These are phyloP conservation scores for Engystomops pustulosus DNA, from an alignment of 2,113 vertebrate genomes.

Conservation along the genomic window DNA sequence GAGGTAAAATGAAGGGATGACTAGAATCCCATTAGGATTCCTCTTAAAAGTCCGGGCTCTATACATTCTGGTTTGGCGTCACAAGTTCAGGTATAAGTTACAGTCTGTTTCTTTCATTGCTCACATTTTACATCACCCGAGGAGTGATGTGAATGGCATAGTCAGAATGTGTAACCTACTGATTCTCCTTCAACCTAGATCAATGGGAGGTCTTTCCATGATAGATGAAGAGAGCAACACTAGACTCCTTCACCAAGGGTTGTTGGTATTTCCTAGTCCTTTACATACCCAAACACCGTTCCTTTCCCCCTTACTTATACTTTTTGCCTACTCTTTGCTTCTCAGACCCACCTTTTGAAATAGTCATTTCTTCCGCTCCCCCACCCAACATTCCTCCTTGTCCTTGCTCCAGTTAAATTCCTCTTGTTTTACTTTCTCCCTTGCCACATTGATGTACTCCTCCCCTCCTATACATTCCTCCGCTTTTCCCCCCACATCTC, in stretches of 20 bases:
- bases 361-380: slow-evolving; percentile 13
- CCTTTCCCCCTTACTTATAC: slow-evolving; percentile 2
- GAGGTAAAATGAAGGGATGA: too few species aligned
- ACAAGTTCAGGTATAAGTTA: too few species aligned
- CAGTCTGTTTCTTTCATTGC: background rate
- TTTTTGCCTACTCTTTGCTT: background rate
- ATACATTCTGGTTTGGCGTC: too few species aligned
- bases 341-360: slow-evolving; percentile 13
- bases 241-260: background rate
- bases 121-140: background rate
- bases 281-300: background rate
- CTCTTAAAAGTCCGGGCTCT: too few species aligned
- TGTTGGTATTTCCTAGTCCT: slow-evolving; percentile 11
- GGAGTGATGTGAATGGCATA: background rate
- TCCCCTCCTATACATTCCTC: slow-evolving; percentile 45
- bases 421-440: slow-evolving; percentile 33
- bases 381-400: slow-evolving; percentile 40
- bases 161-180: background rate
- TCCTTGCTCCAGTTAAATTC: slow-evolving; percentile 36
- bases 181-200: background rate
- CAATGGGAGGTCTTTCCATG: background rate
- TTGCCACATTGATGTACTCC: slow-evolving; percentile 38
- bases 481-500: slow-evolving; percentile 27
- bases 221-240: background rate
- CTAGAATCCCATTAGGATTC: too few species aligned